Evolutionary conservation across 1,140 invertebrate species (phyloP).

Genomic region (Drosophila nigrodunni): DNA sequence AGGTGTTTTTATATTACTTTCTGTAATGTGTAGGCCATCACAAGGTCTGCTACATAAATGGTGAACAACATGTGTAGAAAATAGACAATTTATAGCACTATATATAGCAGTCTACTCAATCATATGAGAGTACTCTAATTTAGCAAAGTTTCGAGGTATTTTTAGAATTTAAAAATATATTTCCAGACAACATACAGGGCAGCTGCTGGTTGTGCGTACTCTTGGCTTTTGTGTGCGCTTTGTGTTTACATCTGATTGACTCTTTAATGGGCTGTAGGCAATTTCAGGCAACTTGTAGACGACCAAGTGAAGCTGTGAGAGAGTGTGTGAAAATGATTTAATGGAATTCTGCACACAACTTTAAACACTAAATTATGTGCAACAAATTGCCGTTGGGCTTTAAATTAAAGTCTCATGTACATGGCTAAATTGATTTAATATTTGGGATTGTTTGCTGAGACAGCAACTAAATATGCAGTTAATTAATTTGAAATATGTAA

Average conservation of each 20-base stretch:
- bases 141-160: no score
- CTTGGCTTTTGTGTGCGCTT: conserved; percentile 9
- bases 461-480: conserved; percentile 23
- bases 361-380: conserved; percentile 52
- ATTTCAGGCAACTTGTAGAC: conserved; percentile 32
- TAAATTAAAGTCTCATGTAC: conserved; percentile 14
- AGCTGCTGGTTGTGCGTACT: not conserved
- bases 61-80: conserved; percentile 16
- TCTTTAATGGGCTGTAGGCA: conserved; percentile 60
- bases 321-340: conserved; percentile 47
- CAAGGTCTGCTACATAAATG: conserved; percentile 31
- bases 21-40: conserved; percentile 28
- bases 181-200: not conserved
- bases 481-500: conserved; percentile 30
- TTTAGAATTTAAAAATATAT: no score
- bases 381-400: conserved; percentile 11
- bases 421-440: not conserved
- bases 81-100: conserved; percentile 3
- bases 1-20: conserved; percentile 59
- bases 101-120: not conserved
- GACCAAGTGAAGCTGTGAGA: not conserved
- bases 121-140: no score
- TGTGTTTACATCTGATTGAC: conserved; percentile 64
- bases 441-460: conserved; percentile 8
- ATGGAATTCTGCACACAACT: conserved; percentile 62